These are phyloP conservation scores for Aspiorhynchus laticeps DNA, from an alignment of 2,113 vertebrate genomes.

Conservation along the genomic window DNA sequence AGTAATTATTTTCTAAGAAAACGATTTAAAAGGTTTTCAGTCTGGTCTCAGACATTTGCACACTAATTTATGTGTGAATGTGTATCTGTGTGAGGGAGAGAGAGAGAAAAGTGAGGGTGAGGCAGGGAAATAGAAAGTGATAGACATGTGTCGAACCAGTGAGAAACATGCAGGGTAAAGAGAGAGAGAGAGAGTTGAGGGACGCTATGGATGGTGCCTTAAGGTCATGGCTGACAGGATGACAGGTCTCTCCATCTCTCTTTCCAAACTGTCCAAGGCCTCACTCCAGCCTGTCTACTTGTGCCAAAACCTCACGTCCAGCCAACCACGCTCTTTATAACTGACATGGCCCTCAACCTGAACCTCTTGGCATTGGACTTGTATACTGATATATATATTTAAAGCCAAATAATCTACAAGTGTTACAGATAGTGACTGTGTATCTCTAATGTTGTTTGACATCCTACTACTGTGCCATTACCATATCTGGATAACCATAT, in stretches of 20 bases:
- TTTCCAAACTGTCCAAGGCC: conserved; percentile 25
- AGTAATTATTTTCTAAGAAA: background rate
- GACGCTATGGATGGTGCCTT: conserved; percentile 68
- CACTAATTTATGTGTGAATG: background rate
- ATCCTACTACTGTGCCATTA: conserved; percentile 43
- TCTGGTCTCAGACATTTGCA: background rate
- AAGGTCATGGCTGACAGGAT: conserved; percentile 82
- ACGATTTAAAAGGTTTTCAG: background rate
- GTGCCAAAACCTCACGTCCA: conserved; percentile 31
- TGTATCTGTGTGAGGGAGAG: conserved; percentile 70
- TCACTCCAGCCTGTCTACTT: background rate
- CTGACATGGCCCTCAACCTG: conserved; percentile 25
- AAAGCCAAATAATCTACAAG: conserved; percentile 42
- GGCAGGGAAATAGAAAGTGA: conserved; percentile 37
- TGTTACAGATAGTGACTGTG: conserved; percentile 35
- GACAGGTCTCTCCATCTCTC: conserved; percentile 67
- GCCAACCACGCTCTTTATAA: conserved; percentile 15
- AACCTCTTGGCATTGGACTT: conserved; percentile 13
- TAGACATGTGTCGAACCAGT: conserved; percentile 33
- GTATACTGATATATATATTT: conserved; percentile 1
- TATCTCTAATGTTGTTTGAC: conserved; percentile 38
- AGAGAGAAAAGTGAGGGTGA: conserved; percentile 58
- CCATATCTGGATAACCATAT: conserved; percentile 49
- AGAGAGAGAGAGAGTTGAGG: conserved; percentile 14
- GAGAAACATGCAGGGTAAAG: conserved; percentile 22